A percentile compares a stretch with the other conserved stretches of the same genome.
Evolutionary conservation across 1,140 invertebrate genomes (phyloP).

Genomic region (Scaptodrosophila lebanonensis): DNA sequence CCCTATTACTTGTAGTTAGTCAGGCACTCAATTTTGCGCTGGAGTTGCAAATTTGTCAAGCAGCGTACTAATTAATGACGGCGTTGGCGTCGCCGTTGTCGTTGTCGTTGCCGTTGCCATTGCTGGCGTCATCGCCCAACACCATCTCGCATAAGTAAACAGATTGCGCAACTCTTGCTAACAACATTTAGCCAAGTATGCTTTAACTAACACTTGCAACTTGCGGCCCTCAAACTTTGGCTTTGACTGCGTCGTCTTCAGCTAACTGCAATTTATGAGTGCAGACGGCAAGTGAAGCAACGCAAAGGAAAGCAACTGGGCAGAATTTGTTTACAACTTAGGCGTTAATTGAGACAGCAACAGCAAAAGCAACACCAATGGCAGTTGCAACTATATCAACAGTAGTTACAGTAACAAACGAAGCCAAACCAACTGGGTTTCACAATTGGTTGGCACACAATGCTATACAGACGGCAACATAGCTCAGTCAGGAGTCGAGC

Average conservation of each 20-base stretch:
- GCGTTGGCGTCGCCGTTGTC: no score
- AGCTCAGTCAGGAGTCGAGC: no score
- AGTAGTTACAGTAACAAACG: conserved; percentile 5
- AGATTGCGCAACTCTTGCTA: conserved; percentile 55
- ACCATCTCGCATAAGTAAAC: conserved; percentile 61
- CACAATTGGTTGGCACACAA: conserved; percentile 57
- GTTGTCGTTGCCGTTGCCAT: no score
- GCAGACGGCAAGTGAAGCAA: conserved; percentile 40
- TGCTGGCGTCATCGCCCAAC: no score
- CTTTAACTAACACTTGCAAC: conserved; percentile 51
- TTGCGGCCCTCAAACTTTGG: conserved; percentile 22
- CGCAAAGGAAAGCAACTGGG: conserved; percentile 28
- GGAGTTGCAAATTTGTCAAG: no score
- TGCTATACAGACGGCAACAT: no score
- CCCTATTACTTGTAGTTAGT: no score
- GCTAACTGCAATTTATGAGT: conserved; percentile 70
- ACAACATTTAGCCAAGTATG: conserved; percentile 56
- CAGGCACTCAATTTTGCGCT: no score
- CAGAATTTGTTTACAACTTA: conserved; percentile 73
- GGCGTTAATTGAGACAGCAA: conserved; percentile 69
- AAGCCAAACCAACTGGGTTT: conserved; percentile 42
- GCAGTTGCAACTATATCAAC: not conserved
- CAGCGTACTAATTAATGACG: no score
- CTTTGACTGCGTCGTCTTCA: conserved; percentile 21
- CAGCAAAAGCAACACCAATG: conserved; percentile 14